phyloP scores from a whole-genome alignment of 1,140 invertebrate species.

The Oncopeltus fasciatus region DNA sequence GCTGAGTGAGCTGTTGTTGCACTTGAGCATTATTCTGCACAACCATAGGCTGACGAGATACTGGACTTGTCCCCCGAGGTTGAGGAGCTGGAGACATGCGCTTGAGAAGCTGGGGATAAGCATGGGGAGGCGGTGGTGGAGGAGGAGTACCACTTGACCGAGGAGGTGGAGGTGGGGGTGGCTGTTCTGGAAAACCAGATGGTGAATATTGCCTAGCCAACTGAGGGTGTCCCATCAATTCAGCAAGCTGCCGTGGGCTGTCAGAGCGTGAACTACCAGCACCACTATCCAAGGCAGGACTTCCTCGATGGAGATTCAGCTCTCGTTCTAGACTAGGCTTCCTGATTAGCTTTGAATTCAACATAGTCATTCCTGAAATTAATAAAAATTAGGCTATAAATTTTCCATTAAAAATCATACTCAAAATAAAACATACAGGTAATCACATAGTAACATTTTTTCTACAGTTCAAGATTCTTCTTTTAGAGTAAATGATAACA shows the following conservation, averaged over 20 bases:
- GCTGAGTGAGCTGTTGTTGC: conserved; percentile 70
- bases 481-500: too few relatives aligned
- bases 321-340: conserved; percentile 77
- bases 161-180: conserved; percentile 32
- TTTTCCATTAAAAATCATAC: too few relatives aligned
- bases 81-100: conserved; percentile 61
- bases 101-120: conserved; percentile 57
- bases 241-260: conserved; percentile 51
- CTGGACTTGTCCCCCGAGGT: conserved; percentile 62
- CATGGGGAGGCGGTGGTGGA: conserved; percentile 50
- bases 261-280: conserved; percentile 77
- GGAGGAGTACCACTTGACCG: conserved; percentile 51
- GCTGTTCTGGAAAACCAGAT: conserved; percentile 35
- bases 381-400: too few relatives aligned
- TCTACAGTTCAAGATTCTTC: too few relatives aligned
- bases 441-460: too few relatives aligned
- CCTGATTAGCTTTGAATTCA: conserved; percentile 61
- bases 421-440: too few relatives aligned
- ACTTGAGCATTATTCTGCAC: conserved; percentile 66
- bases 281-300: conserved; percentile 72
- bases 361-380: conserved; percentile 33
- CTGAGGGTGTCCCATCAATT: conserved; percentile 27
- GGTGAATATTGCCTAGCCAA: conserved; percentile 50
- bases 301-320: conserved; percentile 53
- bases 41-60: conserved; percentile 57